Conservation (phyloP, 2,888 invertebrate species). For the Zelleria hepariella region DNA sequence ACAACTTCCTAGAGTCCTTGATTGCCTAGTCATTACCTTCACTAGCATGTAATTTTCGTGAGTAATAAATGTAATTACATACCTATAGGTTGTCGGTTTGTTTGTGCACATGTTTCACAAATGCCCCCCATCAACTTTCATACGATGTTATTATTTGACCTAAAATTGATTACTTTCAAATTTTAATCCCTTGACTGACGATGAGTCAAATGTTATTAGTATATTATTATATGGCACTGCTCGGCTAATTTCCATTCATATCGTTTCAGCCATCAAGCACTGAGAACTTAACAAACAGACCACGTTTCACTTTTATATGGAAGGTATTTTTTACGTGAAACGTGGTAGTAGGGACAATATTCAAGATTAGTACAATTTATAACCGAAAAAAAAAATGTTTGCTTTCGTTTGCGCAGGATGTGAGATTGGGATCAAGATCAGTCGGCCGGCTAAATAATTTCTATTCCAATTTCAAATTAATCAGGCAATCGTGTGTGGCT, state of each 20-base stretch:
- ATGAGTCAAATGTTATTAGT: too few species aligned
- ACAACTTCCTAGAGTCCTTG: neutral
- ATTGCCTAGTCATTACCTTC: neutral
- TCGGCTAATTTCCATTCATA: too few species aligned
- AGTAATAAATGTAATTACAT: neutral
- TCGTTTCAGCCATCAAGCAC: too few species aligned
- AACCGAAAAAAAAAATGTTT: too few species aligned
- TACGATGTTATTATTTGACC: neutral
- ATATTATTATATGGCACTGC: too few species aligned
- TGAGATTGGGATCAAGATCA: constrained; percentile 6
- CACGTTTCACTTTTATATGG: too few species aligned
- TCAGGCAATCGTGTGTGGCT: constrained; percentile 21
- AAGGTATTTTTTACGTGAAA: too few species aligned
- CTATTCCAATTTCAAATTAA: constrained; percentile 44
- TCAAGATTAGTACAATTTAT: too few species aligned
- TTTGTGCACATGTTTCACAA: neutral
- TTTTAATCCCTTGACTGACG: neutral
- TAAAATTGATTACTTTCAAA: neutral
- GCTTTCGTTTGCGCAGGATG: too few species aligned
- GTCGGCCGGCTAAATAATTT: constrained; percentile 12
- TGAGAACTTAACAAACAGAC: too few species aligned
- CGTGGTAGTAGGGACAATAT: too few species aligned
- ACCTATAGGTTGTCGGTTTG: too few species aligned
- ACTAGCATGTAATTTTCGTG: neutral
- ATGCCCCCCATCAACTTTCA: neutral